Evolutionary conservation across 2,888 invertebrate species (phyloP).

Genomic region (Romanomermis culicivorax): DNA sequence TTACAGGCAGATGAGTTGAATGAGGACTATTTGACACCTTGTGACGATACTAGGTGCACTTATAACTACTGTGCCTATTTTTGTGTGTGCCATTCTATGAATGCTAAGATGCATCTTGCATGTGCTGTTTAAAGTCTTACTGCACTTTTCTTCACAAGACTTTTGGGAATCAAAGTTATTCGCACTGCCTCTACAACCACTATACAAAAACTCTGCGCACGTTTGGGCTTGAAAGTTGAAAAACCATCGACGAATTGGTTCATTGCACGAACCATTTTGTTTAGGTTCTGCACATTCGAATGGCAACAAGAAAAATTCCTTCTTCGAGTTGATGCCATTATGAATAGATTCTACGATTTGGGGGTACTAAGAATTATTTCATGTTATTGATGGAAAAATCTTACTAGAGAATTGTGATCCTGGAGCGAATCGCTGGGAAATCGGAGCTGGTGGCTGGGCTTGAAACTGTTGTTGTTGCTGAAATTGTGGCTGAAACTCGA

Average conservation of each 20-base stretch:
- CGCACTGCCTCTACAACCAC: constrained; percentile 6
- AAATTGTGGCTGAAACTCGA: not conserved
- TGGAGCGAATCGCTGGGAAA: not conserved
- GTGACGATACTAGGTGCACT: too few relatives aligned
- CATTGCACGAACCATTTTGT: constrained; percentile 11
- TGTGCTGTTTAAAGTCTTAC: too few relatives aligned
- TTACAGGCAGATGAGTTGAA: too few relatives aligned
- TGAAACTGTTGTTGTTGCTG: not conserved
- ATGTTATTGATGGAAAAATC: not conserved
- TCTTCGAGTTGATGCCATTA: too few relatives aligned
- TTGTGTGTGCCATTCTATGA: too few relatives aligned
- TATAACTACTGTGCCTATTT: too few relatives aligned
- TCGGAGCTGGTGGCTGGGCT: not conserved
- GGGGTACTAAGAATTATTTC: not conserved
- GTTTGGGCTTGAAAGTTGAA: not conserved
- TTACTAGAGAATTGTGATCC: not conserved
- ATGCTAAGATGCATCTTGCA: too few relatives aligned
- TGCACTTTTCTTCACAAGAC: constrained; percentile 3
- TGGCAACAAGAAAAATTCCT: too few relatives aligned
- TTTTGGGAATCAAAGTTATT: constrained; percentile 6
- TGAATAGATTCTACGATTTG: not conserved
- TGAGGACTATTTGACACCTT: too few relatives aligned
- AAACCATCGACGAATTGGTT: constrained; percentile 9
- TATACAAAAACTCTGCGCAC: constrained; percentile 8
- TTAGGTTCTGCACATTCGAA: constrained; percentile 8